A percentile compares a stretch with the other conserved stretches of the same genome.
Conservation (phyloP, 2,113 vertebrate species). For the Sturnira hondurensis region DNA sequence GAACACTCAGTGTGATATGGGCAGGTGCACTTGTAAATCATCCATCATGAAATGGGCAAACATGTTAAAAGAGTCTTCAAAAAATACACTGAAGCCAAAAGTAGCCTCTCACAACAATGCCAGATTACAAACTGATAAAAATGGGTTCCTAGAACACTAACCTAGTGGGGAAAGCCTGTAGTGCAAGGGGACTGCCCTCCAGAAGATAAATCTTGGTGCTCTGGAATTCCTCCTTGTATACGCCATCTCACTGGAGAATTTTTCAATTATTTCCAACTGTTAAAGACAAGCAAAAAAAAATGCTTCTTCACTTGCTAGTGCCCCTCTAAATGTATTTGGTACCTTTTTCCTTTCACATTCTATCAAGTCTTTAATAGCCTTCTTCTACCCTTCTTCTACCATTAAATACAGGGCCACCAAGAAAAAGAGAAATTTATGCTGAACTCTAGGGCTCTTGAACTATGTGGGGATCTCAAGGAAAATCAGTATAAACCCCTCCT, state of each 20-base stretch:
- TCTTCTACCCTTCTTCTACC: not conserved
- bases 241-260: not conserved
- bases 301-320: not conserved
- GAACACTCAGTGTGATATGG: no score
- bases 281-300: not conserved
- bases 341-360: not conserved
- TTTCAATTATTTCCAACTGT: not conserved
- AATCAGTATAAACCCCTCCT: not conserved
- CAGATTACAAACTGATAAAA: no score
- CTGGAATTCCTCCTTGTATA: no score
- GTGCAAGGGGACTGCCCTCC: no score
- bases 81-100: no score
- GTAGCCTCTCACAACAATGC: no score
- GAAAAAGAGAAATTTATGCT: not conserved
- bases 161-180: no score
- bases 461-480: not conserved
- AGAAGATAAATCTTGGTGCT: no score
- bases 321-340: not conserved
- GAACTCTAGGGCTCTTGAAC: not conserved
- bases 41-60: no score
- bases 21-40: no score
- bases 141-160: no score
- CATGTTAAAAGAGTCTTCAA: no score
- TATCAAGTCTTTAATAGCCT: not conserved
- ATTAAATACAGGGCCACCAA: not conserved